These are phyloP conservation scores for Monopis laevigella DNA, from an alignment of 2,888 invertebrate genomes.

Conservation along the genomic window DNA sequence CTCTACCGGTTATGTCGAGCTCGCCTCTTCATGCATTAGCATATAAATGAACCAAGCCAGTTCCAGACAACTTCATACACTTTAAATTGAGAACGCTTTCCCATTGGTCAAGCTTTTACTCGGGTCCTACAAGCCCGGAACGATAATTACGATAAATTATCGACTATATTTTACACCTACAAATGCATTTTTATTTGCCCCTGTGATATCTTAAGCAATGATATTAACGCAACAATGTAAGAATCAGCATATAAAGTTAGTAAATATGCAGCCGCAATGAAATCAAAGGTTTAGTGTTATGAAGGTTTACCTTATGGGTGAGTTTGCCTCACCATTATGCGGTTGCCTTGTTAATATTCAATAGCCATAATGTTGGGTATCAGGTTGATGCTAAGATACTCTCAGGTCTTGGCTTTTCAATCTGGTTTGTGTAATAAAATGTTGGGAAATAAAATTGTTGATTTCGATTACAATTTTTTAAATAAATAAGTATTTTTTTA, in stretches of 20 bases:
- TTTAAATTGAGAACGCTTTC: slow-evolving; percentile 9
- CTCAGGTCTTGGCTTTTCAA: slow-evolving; percentile 8
- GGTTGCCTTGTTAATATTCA: slow-evolving; percentile 25
- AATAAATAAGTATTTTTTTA: slow-evolving; percentile 1
- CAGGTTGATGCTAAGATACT: slow-evolving; percentile 9
- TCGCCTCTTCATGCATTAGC: slow-evolving; percentile 52
- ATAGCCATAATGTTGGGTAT: slow-evolving; percentile 16
- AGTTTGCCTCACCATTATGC: slow-evolving; percentile 24
- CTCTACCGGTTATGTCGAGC: slow-evolving; percentile 43
- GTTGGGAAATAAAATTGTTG: slow-evolving; percentile 4
- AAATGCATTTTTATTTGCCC: slow-evolving; percentile 29
- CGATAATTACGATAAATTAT: slow-evolving; percentile 43
- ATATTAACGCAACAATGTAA: slow-evolving; percentile 43
- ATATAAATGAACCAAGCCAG: slow-evolving; percentile 57
- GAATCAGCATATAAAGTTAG: slow-evolving; percentile 29
- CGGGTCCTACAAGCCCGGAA: slow-evolving; percentile 23
- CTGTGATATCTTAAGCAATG: slow-evolving; percentile 41
- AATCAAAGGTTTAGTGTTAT: slow-evolving; percentile 49
- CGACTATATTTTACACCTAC: slow-evolving; percentile 37
- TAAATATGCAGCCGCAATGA: slow-evolving; percentile 38
- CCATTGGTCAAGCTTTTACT: slow-evolving; percentile 6
- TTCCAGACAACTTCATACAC: slow-evolving; percentile 51
- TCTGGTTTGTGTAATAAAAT: slow-evolving; percentile 9
- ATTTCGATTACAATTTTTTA: slow-evolving; percentile 2
- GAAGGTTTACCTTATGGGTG: slow-evolving; percentile 29